phyloP scores from a whole-genome alignment of 2,113 vertebrate genomes.

The Rhodinocichla rosea region DNA sequence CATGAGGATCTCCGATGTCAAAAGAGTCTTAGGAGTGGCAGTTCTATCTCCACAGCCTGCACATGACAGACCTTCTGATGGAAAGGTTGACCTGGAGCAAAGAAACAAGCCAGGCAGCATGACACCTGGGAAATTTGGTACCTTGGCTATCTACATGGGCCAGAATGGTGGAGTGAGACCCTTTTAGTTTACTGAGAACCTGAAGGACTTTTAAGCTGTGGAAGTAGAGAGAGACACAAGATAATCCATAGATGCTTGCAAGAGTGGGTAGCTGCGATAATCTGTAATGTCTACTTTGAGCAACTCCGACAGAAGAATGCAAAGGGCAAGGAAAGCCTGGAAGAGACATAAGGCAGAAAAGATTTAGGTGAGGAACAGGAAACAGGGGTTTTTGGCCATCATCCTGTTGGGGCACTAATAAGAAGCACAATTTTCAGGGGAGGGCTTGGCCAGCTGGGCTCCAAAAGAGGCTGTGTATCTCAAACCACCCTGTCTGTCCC shows the following conservation, averaged over 20 bases:
- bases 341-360: background rate
- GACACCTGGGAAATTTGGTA: background rate
- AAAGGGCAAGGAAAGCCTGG: background rate
- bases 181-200: background rate
- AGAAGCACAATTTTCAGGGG: background rate
- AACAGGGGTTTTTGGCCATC: background rate
- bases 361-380: background rate
- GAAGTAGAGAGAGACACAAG: background rate
- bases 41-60: background rate
- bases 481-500: background rate
- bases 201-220: background rate
- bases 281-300: fast-evolving
- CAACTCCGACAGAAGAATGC: background rate
- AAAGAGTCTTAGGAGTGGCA: background rate
- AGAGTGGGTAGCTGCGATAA: fast-evolving
- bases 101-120: background rate
- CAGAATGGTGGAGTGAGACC: background rate
- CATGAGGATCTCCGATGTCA: background rate
- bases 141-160: background rate
- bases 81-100: background rate
- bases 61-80: background rate
- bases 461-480: background rate
- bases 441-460: fast-evolving
- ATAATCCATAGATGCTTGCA: background rate
- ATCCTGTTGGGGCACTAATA: background rate